Evolutionary conservation across 2,888 invertebrate genomes (phyloP).

Genomic region (Agrochola lota): DNA sequence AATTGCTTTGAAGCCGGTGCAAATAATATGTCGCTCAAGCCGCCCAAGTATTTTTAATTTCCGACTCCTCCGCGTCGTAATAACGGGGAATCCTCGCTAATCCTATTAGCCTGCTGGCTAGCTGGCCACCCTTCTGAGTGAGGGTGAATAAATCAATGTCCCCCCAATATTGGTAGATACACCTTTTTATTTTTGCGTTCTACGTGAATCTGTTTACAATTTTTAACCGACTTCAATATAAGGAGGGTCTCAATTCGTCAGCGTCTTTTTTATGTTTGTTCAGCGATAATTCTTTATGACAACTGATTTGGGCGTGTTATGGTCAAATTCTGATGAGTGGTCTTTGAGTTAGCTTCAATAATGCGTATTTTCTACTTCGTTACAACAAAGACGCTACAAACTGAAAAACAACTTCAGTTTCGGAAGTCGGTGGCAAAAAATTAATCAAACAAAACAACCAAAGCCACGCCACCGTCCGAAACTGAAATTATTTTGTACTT

Average conservation of each 20-base stretch:
- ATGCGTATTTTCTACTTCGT: not conserved
- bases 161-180: conserved; percentile 15
- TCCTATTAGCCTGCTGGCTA: conserved; percentile 63
- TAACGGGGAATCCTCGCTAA: conserved; percentile 62
- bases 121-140: conserved; percentile 52
- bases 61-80: conserved; percentile 40
- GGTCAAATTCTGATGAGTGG: not conserved
- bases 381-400: not conserved
- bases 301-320: not conserved
- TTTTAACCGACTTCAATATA: not conserved
- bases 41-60: conserved; percentile 61
- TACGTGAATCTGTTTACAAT: conserved; percentile 17
- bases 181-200: conserved; percentile 17
- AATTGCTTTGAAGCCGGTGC: not conserved
- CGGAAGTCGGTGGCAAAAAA: not conserved
- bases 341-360: not conserved
- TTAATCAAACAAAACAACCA: not conserved
- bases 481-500: too few species aligned
- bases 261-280: not conserved
- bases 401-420: not conserved
- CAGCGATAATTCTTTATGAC: not conserved
- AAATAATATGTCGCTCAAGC: conserved; percentile 43
- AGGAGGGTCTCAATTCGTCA: not conserved
- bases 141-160: conserved; percentile 61
- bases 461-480: too few species aligned